phyloP scores from a whole-genome alignment of 2,113 vertebrate species.

The Ptilonorhynchus violaceus region DNA sequence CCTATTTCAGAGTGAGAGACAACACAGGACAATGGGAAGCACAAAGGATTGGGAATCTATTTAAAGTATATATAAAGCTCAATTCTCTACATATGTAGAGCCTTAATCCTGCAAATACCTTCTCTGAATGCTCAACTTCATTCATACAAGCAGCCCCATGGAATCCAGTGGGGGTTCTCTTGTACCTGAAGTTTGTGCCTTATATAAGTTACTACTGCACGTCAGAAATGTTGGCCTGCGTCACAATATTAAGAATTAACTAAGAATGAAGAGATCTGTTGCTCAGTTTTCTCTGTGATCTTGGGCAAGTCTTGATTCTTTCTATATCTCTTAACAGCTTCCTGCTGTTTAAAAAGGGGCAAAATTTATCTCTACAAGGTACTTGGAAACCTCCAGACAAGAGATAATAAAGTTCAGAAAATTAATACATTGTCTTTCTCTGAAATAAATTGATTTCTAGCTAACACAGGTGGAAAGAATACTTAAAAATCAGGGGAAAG shows the following conservation, averaged over 20 bases:
- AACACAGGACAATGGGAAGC: slow-evolving; percentile 33
- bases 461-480: background rate
- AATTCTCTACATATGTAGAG: background rate
- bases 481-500: background rate
- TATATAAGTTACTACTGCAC: background rate
- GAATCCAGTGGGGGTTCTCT: background rate
- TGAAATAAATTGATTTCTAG: background rate
- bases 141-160: background rate
- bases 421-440: background rate
- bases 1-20: slow-evolving; percentile 26
- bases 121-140: background rate
- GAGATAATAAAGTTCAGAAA: background rate
- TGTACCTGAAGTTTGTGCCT: background rate
- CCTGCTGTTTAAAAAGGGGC: background rate
- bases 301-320: background rate
- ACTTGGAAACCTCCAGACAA: background rate
- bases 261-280: background rate
- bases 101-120: background rate
- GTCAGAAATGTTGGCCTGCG: background rate
- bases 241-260: background rate
- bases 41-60: slow-evolving; percentile 33
- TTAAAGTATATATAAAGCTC: slow-evolving; percentile 33
- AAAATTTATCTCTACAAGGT: background rate
- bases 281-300: background rate
- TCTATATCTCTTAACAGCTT: background rate